Evolutionary conservation across 2,888 invertebrate species (phyloP).

Genomic region (Tipula confusa): DNA sequence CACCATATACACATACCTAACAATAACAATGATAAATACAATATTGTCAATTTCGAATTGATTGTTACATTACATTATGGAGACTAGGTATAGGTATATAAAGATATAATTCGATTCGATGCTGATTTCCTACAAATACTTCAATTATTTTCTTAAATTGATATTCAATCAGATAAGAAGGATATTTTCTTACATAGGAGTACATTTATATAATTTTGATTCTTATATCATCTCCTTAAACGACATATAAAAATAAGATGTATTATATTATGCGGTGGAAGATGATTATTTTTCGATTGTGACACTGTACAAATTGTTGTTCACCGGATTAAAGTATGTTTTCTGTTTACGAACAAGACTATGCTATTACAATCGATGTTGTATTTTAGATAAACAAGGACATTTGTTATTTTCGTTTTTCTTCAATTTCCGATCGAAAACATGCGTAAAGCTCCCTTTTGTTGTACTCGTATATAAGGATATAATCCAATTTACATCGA

Average conservation of each 20-base stretch:
- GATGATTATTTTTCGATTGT: neutral
- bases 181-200: neutral
- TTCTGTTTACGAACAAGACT: neutral
- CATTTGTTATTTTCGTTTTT: neutral
- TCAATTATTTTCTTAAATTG: constrained; percentile 3
- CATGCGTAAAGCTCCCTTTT: neutral
- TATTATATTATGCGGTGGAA: neutral
- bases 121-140: neutral
- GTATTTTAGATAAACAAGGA: neutral
- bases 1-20: neutral
- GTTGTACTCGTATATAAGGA: neutral
- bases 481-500: neutral
- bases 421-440: neutral
- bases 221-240: neutral
- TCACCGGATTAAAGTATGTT: neutral
- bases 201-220: neutral
- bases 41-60: neutral
- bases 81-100: neutral
- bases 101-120: neutral
- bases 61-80: neutral
- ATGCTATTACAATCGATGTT: too few relatives aligned
- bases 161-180: constrained; percentile 3
- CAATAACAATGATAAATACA: neutral
- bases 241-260: neutral
- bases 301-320: neutral